Evolutionary conservation across 2,888 invertebrate genomes (phyloP), one percentile per base, ranked within the genome.

Genomic region (Arrhopalites spinosus): DNA sequence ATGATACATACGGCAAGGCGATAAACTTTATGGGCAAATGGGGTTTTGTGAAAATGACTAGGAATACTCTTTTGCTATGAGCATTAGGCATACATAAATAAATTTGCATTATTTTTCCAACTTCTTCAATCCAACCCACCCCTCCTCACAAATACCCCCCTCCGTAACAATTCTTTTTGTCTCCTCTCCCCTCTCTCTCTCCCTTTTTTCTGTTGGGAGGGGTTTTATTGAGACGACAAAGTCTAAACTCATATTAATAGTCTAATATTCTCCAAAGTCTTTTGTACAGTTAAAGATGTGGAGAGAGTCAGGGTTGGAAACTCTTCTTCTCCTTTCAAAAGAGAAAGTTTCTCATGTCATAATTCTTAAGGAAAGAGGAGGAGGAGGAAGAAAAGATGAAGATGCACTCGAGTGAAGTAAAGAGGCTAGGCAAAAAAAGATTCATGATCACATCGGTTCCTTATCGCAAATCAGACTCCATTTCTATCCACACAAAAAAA

Each of bases 391-490:
- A 20, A 25, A 27, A 68, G n/a, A n/a, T n/a, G n/a, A n/a, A n/a
- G n/a, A 69, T 56, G 56, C 29, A 53, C 53, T 69, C 29, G 30
- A 23, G 3, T 20, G 56, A 56, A 56, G 15, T 23, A 30, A 64
- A 15, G 20, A 25, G 43, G 29, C 15, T 13, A n/a, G 20, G 36
- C 36, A 64, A 27, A 36, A 15, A 53, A 45, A 72, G 72, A 72
- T 64, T 71, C 71, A 71, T 71, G 71, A 59, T 36, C 43, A 23
- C 61, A 71, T 71, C 15, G 59, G 70, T 23, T 56, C 20, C 23
- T 36, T 71, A 59, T 43, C 59, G 71, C 61, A 71, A 71, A 71
- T 71, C 71, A 71, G 59, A 17, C 23, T 71, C 56, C 56, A 56
- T 50, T 68, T 23, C 63, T 25, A 63, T 5, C 25, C 23, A 20